Conservation (phyloP, 2,888 invertebrate genomes). For the Nomada ruficornis region DNA sequence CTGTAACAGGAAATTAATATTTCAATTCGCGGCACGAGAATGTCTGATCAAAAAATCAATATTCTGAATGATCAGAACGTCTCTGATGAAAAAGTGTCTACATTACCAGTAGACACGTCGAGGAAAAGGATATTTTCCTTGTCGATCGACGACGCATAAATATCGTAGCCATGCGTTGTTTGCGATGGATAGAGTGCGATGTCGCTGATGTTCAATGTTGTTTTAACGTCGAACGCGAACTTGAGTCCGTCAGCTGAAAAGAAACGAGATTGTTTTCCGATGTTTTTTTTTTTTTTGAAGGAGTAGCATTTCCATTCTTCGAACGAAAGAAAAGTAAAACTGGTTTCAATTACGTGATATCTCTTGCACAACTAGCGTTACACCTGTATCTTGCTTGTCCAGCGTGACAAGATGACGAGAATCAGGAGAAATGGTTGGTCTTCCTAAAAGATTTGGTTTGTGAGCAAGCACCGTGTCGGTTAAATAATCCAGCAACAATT, state of each 20-base stretch:
- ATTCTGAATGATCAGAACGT: too few species aligned
- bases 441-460: slow-evolving; percentile 87
- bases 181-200: slow-evolving; percentile 90
- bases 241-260: slow-evolving; percentile 87
- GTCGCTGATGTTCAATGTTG: slow-evolving; percentile 90
- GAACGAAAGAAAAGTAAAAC: background rate
- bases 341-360: slow-evolving; percentile 85
- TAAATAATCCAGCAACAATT: slow-evolving; percentile 89
- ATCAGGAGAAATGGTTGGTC: slow-evolving; percentile 89
- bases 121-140: slow-evolving; percentile 90
- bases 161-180: slow-evolving; percentile 90
- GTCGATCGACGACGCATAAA: slow-evolving; percentile 90
- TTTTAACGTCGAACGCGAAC: slow-evolving; percentile 90
- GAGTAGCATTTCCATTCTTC: slow-evolving; percentile 15
- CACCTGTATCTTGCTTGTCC: slow-evolving; percentile 86
- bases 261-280: slow-evolving; percentile 13
- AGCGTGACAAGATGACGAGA: slow-evolving; percentile 89
- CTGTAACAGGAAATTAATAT: slow-evolving; percentile 78
- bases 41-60: background rate
- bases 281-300: background rate
- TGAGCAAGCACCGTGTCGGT: slow-evolving; percentile 89
- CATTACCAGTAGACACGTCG: slow-evolving; percentile 88
- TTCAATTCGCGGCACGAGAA: background rate
- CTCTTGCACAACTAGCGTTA: slow-evolving; percentile 88
- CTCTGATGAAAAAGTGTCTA: background rate